phyloP scores from a whole-genome alignment of 2,797 vertebrate species.

The Platalea minor region DNA sequence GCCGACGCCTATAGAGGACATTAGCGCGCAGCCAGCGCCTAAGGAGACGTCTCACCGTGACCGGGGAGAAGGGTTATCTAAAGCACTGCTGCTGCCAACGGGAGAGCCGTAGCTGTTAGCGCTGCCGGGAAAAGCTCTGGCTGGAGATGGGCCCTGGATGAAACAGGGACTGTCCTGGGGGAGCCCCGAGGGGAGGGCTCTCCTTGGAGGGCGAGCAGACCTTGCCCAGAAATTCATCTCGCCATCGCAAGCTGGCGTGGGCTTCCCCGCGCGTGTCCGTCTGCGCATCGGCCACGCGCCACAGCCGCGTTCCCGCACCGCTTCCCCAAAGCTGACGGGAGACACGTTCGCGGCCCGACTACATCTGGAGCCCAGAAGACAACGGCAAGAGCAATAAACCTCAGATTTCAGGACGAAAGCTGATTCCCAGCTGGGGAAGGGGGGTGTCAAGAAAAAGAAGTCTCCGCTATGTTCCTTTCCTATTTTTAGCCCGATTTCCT shows the following conservation, averaged over 20 bases:
- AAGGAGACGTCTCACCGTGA: not conserved
- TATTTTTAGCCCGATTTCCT: constrained; percentile 57
- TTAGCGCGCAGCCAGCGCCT: not conserved
- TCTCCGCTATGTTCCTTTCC: not conserved
- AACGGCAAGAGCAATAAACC: not conserved
- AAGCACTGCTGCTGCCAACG: not conserved
- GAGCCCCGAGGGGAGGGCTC: fast-evolving
- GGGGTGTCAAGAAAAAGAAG: not conserved
- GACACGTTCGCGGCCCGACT: not conserved
- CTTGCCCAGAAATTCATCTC: not conserved
- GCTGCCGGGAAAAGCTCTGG: not conserved
- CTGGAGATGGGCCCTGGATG: not conserved
- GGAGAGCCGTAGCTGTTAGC: not conserved
- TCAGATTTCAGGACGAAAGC: not conserved
- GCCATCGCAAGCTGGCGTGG: fast-evolving
- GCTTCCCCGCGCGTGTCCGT: fast-evolving
- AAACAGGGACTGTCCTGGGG: not conserved
- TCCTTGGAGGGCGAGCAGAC: not conserved
- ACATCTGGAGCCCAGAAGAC: constrained; percentile 44
- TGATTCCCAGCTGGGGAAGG: not conserved
- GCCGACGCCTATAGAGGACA: not conserved
- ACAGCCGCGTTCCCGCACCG: fast-evolving
- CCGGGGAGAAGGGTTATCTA: fast-evolving
- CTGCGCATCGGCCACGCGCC: not conserved
- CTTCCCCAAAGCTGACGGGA: not conserved